Conservation (phyloP, 2,888 invertebrate species). For the Electrophaes corylata region DNA sequence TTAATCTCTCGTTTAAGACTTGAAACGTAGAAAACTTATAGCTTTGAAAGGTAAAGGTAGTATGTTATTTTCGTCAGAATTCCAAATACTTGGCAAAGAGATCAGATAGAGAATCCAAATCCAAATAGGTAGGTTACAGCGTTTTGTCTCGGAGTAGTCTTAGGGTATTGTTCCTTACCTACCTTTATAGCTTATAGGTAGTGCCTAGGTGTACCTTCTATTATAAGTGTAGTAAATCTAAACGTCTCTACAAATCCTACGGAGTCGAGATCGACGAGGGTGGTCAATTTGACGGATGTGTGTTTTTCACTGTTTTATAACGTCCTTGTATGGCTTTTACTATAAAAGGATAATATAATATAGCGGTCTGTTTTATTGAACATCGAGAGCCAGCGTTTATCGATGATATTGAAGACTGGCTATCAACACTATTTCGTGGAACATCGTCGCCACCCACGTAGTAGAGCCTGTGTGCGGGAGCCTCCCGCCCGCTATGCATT, state of each 20-base stretch:
- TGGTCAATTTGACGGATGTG: conserved; percentile 35
- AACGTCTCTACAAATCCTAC: background rate
- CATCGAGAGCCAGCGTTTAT: conserved; percentile 59
- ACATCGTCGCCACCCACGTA: conserved; percentile 76
- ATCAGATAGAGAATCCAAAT: no score
- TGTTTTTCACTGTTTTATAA: conserved; percentile 39
- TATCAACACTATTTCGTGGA: conserved; percentile 73
- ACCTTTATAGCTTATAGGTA: no score
- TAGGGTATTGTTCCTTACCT: no score
- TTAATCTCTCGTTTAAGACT: no score
- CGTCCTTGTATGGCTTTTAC: conserved; percentile 35
- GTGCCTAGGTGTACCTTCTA: no score
- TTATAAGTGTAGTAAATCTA: no score
- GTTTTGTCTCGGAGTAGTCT: no score
- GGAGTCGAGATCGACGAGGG: conserved; percentile 31
- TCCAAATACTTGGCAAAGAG: no score
- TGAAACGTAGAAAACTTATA: no score
- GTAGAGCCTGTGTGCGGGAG: conserved; percentile 57
- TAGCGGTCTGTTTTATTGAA: conserved; percentile 49
- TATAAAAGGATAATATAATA: conserved; percentile 30
- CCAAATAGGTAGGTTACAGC: no score
- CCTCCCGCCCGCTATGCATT: conserved; percentile 49
- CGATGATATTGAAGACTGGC: conserved; percentile 56
- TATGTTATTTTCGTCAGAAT: no score
- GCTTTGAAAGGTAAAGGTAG: no score